Evolutionary conservation across 92 coral and sea anemone species (phyloP).

Genomic region (Zoanthus gigantus): DNA sequence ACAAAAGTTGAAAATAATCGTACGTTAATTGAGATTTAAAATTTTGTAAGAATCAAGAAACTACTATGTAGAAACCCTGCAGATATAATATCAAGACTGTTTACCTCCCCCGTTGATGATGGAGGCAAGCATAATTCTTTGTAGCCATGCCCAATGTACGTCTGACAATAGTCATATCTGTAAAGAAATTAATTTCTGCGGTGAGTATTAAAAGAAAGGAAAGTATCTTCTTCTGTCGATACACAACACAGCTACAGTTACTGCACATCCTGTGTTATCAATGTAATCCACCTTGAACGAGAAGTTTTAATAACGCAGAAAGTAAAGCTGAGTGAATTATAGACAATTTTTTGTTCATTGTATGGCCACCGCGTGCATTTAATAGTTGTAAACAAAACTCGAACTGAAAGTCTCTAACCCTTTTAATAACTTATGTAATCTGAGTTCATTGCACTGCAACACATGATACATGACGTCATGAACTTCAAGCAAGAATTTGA

Average conservation of each 20-base stretch:
- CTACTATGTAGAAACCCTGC: not conserved
- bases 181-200: not conserved
- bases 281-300: too few species aligned
- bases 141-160: conserved; percentile 45
- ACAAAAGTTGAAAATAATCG: too few species aligned
- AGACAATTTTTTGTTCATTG: too few species aligned
- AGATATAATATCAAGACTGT: not conserved
- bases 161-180: conserved; percentile 39
- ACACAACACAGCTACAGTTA: not conserved
- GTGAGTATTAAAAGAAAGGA: not conserved
- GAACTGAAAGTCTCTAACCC: too few species aligned
- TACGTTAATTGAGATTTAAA: not conserved
- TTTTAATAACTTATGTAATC: too few species aligned
- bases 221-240: not conserved
- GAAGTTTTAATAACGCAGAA: too few species aligned
- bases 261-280: not conserved
- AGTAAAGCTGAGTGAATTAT: too few species aligned
- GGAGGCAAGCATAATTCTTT: conserved; percentile 44
- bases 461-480: too few species aligned
- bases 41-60: not conserved
- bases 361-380: too few species aligned
- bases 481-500: too few species aligned
- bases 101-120: conserved; percentile 25
- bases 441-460: too few species aligned
- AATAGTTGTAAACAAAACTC: too few species aligned